Conservation (phyloP, 1,140 invertebrate species). For the Drosophila triauraria region DNA sequence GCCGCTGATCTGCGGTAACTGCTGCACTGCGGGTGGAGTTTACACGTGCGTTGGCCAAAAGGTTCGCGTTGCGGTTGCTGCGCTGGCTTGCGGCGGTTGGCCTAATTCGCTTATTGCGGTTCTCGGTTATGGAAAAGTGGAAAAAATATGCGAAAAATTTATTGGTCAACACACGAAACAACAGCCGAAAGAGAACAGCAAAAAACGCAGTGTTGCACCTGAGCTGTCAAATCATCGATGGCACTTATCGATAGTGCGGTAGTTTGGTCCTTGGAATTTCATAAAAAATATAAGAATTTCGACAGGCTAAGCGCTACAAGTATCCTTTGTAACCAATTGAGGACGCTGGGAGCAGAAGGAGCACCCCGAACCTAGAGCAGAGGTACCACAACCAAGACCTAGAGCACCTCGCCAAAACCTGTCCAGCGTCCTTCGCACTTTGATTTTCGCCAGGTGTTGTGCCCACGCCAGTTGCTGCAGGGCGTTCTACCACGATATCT, state of each 20-base stretch:
- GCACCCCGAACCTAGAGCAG: no score
- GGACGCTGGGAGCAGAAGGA: neutral
- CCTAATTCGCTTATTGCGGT: slow-evolving; percentile 40
- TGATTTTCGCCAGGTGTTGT: neutral
- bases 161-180: slow-evolving; percentile 80
- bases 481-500: no score
- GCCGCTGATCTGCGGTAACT: slow-evolving; percentile 13
- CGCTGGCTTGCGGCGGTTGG: slow-evolving; percentile 29
- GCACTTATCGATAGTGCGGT: neutral
- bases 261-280: neutral
- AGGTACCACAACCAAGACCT: no score
- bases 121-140: slow-evolving; percentile 64
- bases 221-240: neutral
- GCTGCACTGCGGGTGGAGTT: slow-evolving; percentile 9
- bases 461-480: no score
- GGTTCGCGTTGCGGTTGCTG: slow-evolving; percentile 28
- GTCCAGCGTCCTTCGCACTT: neutral
- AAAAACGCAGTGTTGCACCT: slow-evolving; percentile 64
- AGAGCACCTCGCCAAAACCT: neutral
- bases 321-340: neutral
- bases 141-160: slow-evolving; percentile 76
- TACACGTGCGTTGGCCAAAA: slow-evolving; percentile 32
- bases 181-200: slow-evolving; percentile 71
- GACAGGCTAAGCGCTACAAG: no score
- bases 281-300: neutral